These are phyloP conservation scores for Hylyphantes graminicola DNA, from an alignment of 1,140 invertebrate genomes.

Conservation along the genomic window DNA sequence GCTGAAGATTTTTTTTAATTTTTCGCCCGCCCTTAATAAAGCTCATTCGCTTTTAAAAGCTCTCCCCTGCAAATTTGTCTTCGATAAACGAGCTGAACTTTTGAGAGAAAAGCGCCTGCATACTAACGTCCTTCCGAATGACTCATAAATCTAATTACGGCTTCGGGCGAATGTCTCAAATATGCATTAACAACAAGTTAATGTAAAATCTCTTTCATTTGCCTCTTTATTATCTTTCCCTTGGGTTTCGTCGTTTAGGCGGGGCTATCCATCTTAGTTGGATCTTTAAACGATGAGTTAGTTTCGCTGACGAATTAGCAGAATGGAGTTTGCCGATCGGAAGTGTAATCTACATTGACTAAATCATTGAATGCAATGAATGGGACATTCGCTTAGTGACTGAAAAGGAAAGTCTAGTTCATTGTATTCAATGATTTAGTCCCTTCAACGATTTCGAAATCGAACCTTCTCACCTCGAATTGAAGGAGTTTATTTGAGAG, in stretches of 20 bases:
- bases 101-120: conserved; percentile 32
- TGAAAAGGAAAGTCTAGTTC: no score
- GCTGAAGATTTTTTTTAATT: conserved; percentile 32
- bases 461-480: no score
- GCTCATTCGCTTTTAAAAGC: conserved; percentile 58
- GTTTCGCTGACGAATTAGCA: conserved; percentile 45
- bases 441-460: no score
- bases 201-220: conserved; percentile 58
- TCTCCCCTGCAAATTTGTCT: conserved; percentile 50
- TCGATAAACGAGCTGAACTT: conserved; percentile 48
- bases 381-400: no score
- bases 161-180: conserved; percentile 52
- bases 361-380: no score
- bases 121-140: conserved; percentile 39
- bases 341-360: no score
- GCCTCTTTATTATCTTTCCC: conserved; percentile 58
- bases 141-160: conserved; percentile 60
- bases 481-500: no score
- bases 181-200: conserved; percentile 61
- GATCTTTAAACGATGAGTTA: conserved; percentile 5
- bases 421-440: no score
- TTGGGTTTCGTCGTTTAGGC: conserved; percentile 43
- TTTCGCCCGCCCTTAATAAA: conserved; percentile 46
- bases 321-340: conserved; percentile 20
- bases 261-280: conserved; percentile 6